Evolutionary conservation across 2,797 vertebrate species (phyloP), one percentile per base, ranked within the genome.

Genomic region (Sebastes reedi): DNA sequence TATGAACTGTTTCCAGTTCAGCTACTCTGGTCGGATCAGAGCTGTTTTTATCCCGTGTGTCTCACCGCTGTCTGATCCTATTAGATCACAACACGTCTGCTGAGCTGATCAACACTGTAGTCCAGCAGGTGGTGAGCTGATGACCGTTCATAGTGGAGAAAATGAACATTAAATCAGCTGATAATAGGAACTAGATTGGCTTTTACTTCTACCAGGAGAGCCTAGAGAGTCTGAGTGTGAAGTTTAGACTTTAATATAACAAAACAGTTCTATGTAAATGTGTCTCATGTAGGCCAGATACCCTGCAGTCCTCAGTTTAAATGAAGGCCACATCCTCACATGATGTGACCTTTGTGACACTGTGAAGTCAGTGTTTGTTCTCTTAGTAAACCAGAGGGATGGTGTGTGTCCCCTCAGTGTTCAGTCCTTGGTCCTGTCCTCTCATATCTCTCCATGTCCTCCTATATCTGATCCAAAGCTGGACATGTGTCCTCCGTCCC

Each of bases 121-220:
- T 56, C 56, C 72, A 79, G 79, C 92, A 91, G 88, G 84, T 86
- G 87, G 84, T 79, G 80, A 80, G 74, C 70, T 78, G 72, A 84
- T 90, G 73, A 80, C 85, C 16, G 24, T 72, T 88, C 67, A 87
- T 85, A 79, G 89, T 86, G 78, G 72, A 46, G 81, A 73, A 84
- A 86, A 89, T 90, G 32, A 79, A 74, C 77, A 74, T 87, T 72
- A 85, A 86, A 86, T 81, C 74, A 78, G 54, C 76, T 78, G 80
- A 80, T 88, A 77, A 90, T 82, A 77, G 78, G 82, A 81, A 76
- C 86, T 82, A 69, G 61, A 83, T 79, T 81, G 76, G 32, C 55
- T 84, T 82, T 84, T 88, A 65, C 67, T 52, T 79, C 36, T 66
- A 68, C 61, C 70, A 36, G 14, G 64, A 39, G 39, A 72, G 36